Base-by-base conservation (phyloP, 2,888 invertebrate genomes). In the Meganola albula region DNA sequence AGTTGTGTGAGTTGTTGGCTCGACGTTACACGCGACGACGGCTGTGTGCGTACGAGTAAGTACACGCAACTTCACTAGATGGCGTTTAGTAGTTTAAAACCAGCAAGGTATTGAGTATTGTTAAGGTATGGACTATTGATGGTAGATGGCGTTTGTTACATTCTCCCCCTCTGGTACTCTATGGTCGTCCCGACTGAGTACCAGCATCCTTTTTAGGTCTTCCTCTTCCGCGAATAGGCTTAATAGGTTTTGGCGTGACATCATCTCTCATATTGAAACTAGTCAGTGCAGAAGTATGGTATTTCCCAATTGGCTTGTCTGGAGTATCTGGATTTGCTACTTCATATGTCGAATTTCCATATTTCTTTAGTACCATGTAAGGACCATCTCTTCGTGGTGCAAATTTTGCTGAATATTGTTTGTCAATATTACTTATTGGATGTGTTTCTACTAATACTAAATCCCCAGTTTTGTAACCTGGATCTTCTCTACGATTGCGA, bases 141-240 rank as follows among this genome's bases (percentile, higher is more conserved):
- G n/a, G n/a, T n/a, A n/a, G n/a, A n/a, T n/a, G n/a, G n/a, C n/a
- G n/a, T n/a, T 20, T 20, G 31, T 12, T 31, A 31, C 16, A 31
- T 12, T 20, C 31, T 31, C 31, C 31, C 31, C 31, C 31, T 31
- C 31, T 31, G 31, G 31, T 31, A n/a, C 24, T 31, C 24, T 20
- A 10, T 16, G 21, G 12, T 12, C 26, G 25, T 31, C 31, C 26
- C 31, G 31, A 25, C 12, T 21, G 26, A 31, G 26, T n/a, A 31
- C 26, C 31, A 31, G 25, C 4, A 23, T 12, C 20, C 10, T 24
- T 31, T 4, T n/a, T 8, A 2, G 31, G 24, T 12, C 31, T 2
- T 12, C 18, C 31, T 24, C 31, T 18, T 7, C 8, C 20, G 1
- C 25, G 12, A 2, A 31, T 31, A 1, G 31, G 31, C 1, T 12